Evolutionary conservation across 1,140 invertebrate species (phyloP).

Genomic region (Hormaphis cornu): DNA sequence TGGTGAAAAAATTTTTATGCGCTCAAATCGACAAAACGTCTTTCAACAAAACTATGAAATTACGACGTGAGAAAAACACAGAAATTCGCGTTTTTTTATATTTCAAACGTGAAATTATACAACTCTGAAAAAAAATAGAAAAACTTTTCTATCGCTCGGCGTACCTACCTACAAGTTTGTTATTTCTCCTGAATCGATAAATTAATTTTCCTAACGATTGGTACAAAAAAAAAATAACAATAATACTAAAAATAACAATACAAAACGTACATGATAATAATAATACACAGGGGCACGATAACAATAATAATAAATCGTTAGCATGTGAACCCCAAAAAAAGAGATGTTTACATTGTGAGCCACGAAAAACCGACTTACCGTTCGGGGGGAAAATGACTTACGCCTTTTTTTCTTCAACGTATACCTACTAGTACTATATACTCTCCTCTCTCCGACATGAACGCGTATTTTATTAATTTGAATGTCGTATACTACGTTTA

Average conservation of each 20-base stretch:
- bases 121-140: no score
- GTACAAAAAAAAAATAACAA: conserved; percentile 4
- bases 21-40: no score
- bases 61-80: no score
- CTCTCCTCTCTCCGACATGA: background rate
- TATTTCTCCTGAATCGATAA: background rate
- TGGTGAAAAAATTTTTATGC: no score
- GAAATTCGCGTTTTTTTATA: no score
- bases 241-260: background rate
- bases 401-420: background rate
- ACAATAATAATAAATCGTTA: conserved; percentile 30
- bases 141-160: no score
- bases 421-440: no score
- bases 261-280: no score
- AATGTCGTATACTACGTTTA: conserved; percentile 24
- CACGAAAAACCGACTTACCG: conserved; percentile 20
- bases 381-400: conserved; percentile 13
- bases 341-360: conserved; percentile 16
- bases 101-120: no score
- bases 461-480: conserved; percentile 23
- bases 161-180: no score
- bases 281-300: no score
- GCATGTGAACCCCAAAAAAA: conserved; percentile 1
- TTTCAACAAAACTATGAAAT: no score
- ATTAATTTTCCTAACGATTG: conserved; percentile 8